Conservation (phyloP, 2,113 vertebrate genomes). For the Diadophis punctatus region DNA sequence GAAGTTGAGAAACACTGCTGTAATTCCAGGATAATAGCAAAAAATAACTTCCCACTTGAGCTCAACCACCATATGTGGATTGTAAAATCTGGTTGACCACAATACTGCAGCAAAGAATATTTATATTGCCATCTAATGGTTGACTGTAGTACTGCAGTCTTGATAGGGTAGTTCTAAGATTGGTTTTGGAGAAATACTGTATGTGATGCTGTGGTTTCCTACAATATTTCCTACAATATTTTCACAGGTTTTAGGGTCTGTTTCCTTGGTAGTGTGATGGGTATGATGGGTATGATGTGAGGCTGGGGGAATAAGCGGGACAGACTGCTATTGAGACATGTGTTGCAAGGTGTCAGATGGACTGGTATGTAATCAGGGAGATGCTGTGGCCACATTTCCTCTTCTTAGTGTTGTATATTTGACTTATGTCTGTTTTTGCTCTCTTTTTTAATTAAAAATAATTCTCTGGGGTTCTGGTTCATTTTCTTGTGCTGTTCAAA, state of each 20-base stretch:
- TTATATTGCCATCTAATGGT: not conserved
- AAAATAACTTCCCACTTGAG: not conserved
- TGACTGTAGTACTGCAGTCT: not conserved
- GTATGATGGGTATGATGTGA: not conserved
- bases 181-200: too few species aligned
- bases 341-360: not conserved
- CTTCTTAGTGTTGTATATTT: not conserved
- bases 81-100: not conserved
- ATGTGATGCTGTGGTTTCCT: not conserved
- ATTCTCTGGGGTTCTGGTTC: slow-evolving; percentile 1
- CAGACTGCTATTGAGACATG: not conserved
- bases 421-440: not conserved
- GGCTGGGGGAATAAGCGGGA: not conserved
- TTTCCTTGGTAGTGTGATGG: not conserved
- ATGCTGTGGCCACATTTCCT: not conserved
- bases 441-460: slow-evolving; percentile 12
- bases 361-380: not conserved
- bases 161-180: not conserved
- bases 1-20: too few species aligned
- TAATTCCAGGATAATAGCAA: not conserved
- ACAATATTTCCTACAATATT: too few species aligned
- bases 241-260: not conserved
- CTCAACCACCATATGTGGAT: not conserved
- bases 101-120: not conserved
- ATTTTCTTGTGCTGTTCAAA: slow-evolving; percentile 2